phyloP scores from a whole-genome alignment of 2,888 invertebrate genomes.

The Syrphus vitripennis region DNA sequence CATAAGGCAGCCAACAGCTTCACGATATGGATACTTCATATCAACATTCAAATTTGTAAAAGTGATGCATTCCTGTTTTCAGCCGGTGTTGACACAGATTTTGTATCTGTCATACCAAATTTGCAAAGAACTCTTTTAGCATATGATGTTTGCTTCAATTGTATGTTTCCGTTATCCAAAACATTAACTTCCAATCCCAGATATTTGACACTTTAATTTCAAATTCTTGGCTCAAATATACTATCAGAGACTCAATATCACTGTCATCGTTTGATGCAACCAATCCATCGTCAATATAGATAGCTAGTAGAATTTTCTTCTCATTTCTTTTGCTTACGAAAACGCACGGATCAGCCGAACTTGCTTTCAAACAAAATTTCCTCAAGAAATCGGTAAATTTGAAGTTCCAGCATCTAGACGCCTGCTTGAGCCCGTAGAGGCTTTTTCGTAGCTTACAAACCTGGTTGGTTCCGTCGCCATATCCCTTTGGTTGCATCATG shows the following conservation, averaged over 20 bases:
- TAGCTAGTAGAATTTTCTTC: not conserved
- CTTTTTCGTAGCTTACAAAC: conserved; percentile 54
- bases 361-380: conserved; percentile 31
- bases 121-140: not conserved
- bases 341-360: conserved; percentile 30
- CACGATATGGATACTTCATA: conserved; percentile 5
- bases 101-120: conserved; percentile 23
- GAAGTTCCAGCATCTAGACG: conserved; percentile 30
- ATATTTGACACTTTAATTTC: conserved; percentile 3
- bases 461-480: conserved; percentile 44
- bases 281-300: not conserved
- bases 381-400: not conserved
- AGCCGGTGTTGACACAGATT: conserved; percentile 22
- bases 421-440: conserved; percentile 35
- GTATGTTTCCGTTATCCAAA: not conserved
- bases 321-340: not conserved
- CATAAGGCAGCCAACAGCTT: conserved; percentile 44
- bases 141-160: conserved; percentile 4
- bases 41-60: too few species aligned
- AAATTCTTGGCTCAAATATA: conserved; percentile 1
- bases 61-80: not conserved
- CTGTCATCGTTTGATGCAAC: not conserved
- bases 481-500: conserved; percentile 65
- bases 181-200: conserved; percentile 9
- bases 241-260: not conserved